These are phyloP conservation scores for Erebia aethiops DNA, from an alignment of 2,888 invertebrate genomes.

Conservation along the genomic window DNA sequence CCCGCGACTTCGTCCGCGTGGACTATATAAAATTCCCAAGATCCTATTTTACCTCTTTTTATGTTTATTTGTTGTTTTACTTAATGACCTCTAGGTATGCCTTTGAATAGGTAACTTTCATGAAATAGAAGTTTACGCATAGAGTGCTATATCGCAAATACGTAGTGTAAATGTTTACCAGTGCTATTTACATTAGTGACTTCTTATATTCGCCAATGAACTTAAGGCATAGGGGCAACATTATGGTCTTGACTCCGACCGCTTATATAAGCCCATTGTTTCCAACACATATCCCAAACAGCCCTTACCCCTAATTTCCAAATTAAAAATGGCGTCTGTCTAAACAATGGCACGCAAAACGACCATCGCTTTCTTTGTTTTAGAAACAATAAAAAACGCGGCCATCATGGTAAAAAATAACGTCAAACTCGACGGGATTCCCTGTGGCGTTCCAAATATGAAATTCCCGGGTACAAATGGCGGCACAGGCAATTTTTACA, in stretches of 20 bases:
- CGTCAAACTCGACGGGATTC: constrained; percentile 75
- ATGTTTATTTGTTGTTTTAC: too few relatives aligned
- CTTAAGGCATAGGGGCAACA: neutral
- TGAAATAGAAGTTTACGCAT: neutral
- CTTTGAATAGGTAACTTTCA: neutral
- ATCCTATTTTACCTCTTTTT: too few relatives aligned
- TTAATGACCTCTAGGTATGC: too few relatives aligned
- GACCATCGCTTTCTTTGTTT: constrained; percentile 74
- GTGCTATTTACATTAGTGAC: neutral
- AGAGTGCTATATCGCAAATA: neutral
- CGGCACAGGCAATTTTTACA: constrained; percentile 81
- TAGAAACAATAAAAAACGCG: constrained; percentile 73
- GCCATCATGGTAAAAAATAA: constrained; percentile 66
- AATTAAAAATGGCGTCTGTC: constrained; percentile 72
- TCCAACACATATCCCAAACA: constrained; percentile 33
- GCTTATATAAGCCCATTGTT: constrained; percentile 28
- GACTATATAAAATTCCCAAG: too few relatives aligned
- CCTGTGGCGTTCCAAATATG: constrained; percentile 79
- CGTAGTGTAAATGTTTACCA: neutral
- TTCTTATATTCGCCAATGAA: constrained; percentile 15
- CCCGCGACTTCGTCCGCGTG: too few relatives aligned
- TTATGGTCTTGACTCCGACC: constrained; percentile 26
- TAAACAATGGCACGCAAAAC: constrained; percentile 69
- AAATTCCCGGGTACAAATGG: constrained; percentile 80
- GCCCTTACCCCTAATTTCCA: constrained; percentile 66